Evolutionary conservation across 1,140 invertebrate species (phyloP).

Genomic region (Mycetomoellerius zeteki): DNA sequence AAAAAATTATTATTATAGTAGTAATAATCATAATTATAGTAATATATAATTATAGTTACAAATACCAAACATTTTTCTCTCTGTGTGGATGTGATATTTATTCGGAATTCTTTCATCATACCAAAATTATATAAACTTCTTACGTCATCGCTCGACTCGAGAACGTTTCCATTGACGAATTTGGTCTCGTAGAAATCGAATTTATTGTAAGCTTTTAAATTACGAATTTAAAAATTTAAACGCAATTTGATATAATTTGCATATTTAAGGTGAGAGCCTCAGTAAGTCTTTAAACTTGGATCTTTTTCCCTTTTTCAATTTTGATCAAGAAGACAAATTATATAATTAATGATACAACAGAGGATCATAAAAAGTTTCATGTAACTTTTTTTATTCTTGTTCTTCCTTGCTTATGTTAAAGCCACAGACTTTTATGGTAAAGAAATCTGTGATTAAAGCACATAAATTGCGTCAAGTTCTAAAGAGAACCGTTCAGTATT

Average conservation of each 20-base stretch:
- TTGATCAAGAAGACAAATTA: neutral
- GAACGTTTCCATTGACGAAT: neutral
- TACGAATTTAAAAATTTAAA: neutral
- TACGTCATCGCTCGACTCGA: neutral
- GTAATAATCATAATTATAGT: no score
- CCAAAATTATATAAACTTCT: constrained; percentile 35
- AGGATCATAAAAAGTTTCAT: neutral
- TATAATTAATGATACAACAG: neutral
- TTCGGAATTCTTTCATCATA: neutral
- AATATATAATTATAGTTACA: no score
- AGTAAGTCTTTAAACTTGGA: neutral
- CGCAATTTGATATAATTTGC: neutral
- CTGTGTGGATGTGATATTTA: neutral
- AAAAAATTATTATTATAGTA: no score
- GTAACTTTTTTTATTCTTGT: neutral
- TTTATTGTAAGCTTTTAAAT: neutral
- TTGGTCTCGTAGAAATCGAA: neutral
- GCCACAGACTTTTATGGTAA: no score
- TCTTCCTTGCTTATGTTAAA: neutral
- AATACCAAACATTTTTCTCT: no score
- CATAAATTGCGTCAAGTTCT: constrained; percentile 6
- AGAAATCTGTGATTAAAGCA: no score
- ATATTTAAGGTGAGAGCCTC: neutral
- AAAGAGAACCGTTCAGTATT: neutral
- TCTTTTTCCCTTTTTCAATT: neutral